Percentiles rank a stretch among this genome's conserved stretches.
Conservation (phyloP, 2,797 vertebrate genomes). For the Apodemus agrarius region DNA sequence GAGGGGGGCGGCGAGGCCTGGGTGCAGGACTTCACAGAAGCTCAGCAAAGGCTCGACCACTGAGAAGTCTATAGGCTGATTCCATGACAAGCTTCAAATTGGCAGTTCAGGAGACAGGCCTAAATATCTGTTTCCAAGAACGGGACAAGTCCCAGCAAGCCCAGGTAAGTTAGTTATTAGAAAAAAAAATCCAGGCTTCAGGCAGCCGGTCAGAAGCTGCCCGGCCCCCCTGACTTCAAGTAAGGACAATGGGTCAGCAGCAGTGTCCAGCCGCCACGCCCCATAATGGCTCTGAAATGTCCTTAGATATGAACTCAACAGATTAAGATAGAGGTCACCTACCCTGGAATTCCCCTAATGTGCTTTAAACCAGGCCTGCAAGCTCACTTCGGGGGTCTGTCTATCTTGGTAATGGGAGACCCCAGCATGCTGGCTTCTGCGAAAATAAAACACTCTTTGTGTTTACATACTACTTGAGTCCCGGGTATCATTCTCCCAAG, state of each 20-base stretch:
- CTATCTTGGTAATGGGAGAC: not conserved
- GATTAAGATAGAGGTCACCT: not conserved
- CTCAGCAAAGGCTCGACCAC: not conserved
- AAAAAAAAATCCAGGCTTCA: not conserved
- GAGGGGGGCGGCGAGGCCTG: no score
- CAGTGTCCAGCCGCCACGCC: not conserved
- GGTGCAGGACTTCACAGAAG: not conserved
- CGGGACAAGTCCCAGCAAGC: not conserved
- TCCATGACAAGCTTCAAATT: not conserved
- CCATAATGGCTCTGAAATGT: not conserved
- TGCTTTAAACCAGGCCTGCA: not conserved
- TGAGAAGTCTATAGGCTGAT: not conserved
- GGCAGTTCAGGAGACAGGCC: not conserved
- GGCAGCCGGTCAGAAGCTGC: not conserved
- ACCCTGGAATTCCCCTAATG: not conserved
- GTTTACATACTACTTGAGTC: not conserved
- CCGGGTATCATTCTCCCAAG: not conserved
- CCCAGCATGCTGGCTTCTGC: not conserved
- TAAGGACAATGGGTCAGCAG: not conserved
- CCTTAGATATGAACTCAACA: not conserved
- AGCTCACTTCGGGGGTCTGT: not conserved
- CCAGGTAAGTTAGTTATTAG: not conserved
- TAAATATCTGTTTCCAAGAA: no score
- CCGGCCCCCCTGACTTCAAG: not conserved
- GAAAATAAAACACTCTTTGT: not conserved